These are phyloP conservation scores for Glandiceps talaboti DNA, from an alignment of 53 echinoderm and acorn worm species.

Conservation along the genomic window DNA sequence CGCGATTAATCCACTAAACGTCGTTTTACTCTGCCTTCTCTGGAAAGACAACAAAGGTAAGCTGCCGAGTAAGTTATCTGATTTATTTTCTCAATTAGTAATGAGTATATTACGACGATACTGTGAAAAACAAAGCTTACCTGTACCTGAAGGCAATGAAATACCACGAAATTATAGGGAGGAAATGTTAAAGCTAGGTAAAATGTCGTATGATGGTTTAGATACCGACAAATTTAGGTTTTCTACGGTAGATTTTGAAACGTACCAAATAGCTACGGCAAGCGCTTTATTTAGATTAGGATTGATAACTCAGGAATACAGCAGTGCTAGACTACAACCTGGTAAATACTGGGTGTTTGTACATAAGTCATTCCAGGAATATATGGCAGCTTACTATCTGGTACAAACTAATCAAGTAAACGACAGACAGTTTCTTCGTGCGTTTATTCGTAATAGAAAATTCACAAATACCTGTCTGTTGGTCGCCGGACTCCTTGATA, in stretches of 20 bases:
- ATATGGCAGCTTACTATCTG: background rate
- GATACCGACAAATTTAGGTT: background rate
- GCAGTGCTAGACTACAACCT: background rate
- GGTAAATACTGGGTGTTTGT: background rate
- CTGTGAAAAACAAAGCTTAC: background rate
- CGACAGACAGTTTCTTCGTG: background rate
- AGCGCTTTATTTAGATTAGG: background rate
- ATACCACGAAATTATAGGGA: background rate
- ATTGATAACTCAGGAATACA: background rate
- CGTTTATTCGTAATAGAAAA: background rate
- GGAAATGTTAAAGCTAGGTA: background rate
- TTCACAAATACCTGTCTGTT: background rate
- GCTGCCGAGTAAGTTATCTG: background rate
- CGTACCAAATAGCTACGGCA: background rate
- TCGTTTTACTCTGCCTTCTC: background rate
- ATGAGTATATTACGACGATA: background rate
- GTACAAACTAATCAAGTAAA: background rate
- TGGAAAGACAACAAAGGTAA: background rate
- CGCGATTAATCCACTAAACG: background rate
- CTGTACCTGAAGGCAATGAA: background rate
- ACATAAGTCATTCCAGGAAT: background rate
- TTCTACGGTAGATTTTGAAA: background rate
- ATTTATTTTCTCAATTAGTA: background rate
- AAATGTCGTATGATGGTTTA: background rate
- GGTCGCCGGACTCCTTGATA: background rate